Evolutionary conservation across 2,888 invertebrate species (phyloP).

Genomic region (Fissipunctia ypsillon): DNA sequence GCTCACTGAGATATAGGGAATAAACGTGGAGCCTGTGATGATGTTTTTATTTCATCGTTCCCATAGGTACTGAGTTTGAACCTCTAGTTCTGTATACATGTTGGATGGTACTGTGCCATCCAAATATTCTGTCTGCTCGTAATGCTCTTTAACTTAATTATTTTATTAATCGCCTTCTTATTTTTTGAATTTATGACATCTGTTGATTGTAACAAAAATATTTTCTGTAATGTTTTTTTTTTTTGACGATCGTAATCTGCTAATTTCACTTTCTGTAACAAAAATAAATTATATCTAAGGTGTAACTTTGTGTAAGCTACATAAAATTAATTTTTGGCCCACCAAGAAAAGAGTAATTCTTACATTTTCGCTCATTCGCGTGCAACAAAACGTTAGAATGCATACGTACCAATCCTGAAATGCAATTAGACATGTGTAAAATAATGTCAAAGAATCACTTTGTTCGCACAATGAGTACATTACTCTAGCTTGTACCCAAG

Average conservation of each 20-base stretch:
- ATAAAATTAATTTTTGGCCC: background rate
- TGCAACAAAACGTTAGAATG: background rate
- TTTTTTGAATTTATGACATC: too few species aligned
- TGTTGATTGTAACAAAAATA: background rate
- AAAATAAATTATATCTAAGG: background rate
- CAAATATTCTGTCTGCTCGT: background rate
- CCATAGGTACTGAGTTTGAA: background rate
- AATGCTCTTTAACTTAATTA: too few species aligned
- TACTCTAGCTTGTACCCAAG: background rate
- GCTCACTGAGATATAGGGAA: conserved; percentile 75
- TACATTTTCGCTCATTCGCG: background rate
- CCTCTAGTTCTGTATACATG: background rate
- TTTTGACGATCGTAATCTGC: background rate
- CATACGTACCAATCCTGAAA: background rate
- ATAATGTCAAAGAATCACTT: conserved; percentile 23
- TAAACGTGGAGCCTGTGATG: background rate
- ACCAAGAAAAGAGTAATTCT: background rate
- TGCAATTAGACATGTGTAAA: conserved; percentile 16
- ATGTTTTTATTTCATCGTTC: conserved; percentile 26
- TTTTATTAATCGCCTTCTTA: background rate
- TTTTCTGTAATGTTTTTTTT: background rate
- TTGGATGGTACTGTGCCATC: background rate
- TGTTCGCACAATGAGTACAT: conserved; percentile 6
- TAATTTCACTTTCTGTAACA: background rate
- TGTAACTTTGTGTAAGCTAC: background rate